Base-by-base conservation (phyloP, 64 coral and sea anemone species). In the Pocillopora damicornis region DNA sequence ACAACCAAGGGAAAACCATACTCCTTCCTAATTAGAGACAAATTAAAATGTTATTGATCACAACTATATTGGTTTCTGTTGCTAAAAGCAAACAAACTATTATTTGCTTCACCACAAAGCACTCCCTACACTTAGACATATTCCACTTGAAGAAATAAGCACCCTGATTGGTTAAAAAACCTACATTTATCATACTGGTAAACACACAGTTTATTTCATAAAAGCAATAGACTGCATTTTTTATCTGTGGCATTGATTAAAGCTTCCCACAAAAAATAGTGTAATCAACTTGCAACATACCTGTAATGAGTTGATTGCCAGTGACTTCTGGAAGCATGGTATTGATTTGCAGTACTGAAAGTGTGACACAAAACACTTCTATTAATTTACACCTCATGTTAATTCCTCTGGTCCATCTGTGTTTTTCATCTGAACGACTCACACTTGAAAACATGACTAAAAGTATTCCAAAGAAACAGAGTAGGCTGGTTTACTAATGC, bases 1-100 rank as follows among this genome's bases (percentile, higher is more conserved):
- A 93, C 97, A 99, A 12, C 97, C 97, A 61, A 99, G 89, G 6
- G 97, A 99, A 75, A 99, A 99, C 97, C 97, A 99, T 15, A 99
- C 93, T 73, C 85, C 85, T 86, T 93, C 93, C 97, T 99, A 76
- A 59, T 71, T 59, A 93, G 22, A 59, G 4, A 81, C 79, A 64
- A 79, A 9, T 25, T 80, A 36, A 18, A 2, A 67, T 14, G 17
- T 25, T 36, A 58, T 77, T 42, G 12, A 15, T 12, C 2, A 15
- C 14, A 12, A 14, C 5, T 5, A 1, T 16, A 79, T 18, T 4
- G 75, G 23, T 78, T 63, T 51, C 7, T 51, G 42, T 51, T 4
- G 42, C 42, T 51, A 51, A 51, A 51, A 7, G 42, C 42, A 51
- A 51, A 51, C 42, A 51, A 51, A 51, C 3, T 51, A 1, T 51